phyloP scores from a whole-genome alignment of 2,113 vertebrate genomes.

The Murina feae region DNA sequence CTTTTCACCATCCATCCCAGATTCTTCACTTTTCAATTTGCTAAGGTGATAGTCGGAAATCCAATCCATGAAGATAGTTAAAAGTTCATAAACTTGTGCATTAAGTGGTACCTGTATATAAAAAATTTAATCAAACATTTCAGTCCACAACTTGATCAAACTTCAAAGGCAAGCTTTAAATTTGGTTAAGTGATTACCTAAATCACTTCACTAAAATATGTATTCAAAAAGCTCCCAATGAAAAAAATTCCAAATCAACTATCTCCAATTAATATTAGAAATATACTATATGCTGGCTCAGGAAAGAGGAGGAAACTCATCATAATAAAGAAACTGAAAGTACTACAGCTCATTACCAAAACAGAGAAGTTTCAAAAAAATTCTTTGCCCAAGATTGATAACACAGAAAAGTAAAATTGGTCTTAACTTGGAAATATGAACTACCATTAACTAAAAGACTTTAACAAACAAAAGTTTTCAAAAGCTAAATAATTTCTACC shows the following conservation, averaged over 20 bases:
- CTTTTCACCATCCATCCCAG: constrained; percentile 62
- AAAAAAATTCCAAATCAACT: constrained; percentile 26
- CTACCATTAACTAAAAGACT: not conserved
- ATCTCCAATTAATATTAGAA: not conserved
- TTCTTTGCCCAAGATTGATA: not conserved
- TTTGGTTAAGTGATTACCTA: not conserved
- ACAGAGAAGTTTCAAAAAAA: not conserved
- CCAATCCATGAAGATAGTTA: constrained; percentile 88
- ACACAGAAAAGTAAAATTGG: not conserved
- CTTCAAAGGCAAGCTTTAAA: constrained; percentile 26
- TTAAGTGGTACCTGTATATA: constrained; percentile 76
- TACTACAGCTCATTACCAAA: not conserved
- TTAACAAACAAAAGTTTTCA: not conserved
- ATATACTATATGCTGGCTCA: not conserved
- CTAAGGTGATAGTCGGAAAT: constrained; percentile 82
- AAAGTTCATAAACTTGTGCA: constrained; percentile 80
- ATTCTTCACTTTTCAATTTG: constrained; percentile 73
- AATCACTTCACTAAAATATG: not conserved
- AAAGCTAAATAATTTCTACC: not conserved
- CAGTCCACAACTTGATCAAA: not conserved
- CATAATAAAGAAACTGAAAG: not conserved
- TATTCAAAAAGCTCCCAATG: not conserved
- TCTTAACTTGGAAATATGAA: not conserved
- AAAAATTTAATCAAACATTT: constrained; percentile 48
- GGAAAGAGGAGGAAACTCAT: not conserved